Conservation (phyloP, 1,140 invertebrate genomes). For the Olivierus martensii region DNA sequence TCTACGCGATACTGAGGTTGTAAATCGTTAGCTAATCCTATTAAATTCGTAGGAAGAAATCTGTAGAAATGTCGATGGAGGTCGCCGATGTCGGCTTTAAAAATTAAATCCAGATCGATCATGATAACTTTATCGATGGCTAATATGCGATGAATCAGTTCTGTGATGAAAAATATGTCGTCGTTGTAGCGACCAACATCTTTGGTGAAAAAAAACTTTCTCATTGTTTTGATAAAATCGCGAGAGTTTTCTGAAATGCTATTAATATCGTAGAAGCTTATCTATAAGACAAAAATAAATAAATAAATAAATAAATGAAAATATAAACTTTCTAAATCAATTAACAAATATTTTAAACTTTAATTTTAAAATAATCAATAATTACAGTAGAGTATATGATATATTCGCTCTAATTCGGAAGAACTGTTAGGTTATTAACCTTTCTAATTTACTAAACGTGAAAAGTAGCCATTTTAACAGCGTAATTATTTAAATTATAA, state of each 20-base stretch:
- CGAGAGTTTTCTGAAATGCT: constrained; percentile 42
- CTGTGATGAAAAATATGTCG: constrained; percentile 62
- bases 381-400: no score
- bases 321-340: no score
- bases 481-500: no score
- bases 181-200: constrained; percentile 67
- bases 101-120: constrained; percentile 64
- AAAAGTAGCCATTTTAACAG: no score
- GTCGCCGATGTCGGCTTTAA: constrained; percentile 48
- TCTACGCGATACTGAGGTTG: constrained; percentile 67
- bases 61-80: constrained; percentile 52
- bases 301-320: no score
- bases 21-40: constrained; percentile 57
- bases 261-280: constrained; percentile 46
- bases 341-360: no score
- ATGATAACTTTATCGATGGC: constrained; percentile 46
- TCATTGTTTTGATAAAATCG: constrained; percentile 50
- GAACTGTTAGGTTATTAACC: no score
- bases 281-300: constrained; percentile 30
- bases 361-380: no score
- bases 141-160: constrained; percentile 43
- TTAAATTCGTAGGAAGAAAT: constrained; percentile 43
- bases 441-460: no score
- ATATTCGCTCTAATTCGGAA: no score
- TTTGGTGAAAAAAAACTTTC: constrained; percentile 55